Conservation (phyloP, 2,797 vertebrate genomes). For the Mormyrus hasselquistii region DNA sequence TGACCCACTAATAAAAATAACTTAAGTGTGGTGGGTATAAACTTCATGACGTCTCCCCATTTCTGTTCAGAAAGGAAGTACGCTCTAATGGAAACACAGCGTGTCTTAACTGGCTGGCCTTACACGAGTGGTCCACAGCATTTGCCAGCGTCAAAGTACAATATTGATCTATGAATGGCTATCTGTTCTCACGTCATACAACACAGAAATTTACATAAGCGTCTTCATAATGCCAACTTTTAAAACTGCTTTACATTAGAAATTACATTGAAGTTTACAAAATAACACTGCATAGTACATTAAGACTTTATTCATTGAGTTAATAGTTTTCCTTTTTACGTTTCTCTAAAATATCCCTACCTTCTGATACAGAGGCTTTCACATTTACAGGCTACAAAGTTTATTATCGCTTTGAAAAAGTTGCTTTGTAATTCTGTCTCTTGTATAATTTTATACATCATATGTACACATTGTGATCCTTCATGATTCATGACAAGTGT, state of each 20-base stretch:
- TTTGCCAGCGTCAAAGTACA: not conserved
- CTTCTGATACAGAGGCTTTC: constrained; percentile 26
- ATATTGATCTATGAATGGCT: not conserved
- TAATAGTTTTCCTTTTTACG: constrained; percentile 38
- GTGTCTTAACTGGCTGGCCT: not conserved
- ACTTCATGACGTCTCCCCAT: not conserved
- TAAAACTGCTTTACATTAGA: constrained; percentile 5
- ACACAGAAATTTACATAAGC: not conserved
- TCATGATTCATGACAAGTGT: not conserved
- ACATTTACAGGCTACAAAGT: constrained; percentile 27
- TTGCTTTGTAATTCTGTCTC: constrained; percentile 28
- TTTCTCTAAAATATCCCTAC: constrained; percentile 12
- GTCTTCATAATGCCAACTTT: not conserved
- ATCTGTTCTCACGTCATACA: not conserved
- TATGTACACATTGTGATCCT: constrained; percentile 40
- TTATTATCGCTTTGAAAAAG: constrained; percentile 20
- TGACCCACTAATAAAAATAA: not conserved
- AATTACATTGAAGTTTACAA: constrained; percentile 1
- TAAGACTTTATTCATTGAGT: constrained; percentile 30
- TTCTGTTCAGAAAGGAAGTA: not conserved
- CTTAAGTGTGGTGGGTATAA: not conserved
- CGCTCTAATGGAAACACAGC: not conserved
- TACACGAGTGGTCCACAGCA: not conserved
- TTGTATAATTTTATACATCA: constrained; percentile 38
- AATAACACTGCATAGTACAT: constrained; percentile 41